Evolutionary conservation across 2,113 vertebrate genomes (phyloP).

Genomic region (Calyptommatus sinebrachiatus): DNA sequence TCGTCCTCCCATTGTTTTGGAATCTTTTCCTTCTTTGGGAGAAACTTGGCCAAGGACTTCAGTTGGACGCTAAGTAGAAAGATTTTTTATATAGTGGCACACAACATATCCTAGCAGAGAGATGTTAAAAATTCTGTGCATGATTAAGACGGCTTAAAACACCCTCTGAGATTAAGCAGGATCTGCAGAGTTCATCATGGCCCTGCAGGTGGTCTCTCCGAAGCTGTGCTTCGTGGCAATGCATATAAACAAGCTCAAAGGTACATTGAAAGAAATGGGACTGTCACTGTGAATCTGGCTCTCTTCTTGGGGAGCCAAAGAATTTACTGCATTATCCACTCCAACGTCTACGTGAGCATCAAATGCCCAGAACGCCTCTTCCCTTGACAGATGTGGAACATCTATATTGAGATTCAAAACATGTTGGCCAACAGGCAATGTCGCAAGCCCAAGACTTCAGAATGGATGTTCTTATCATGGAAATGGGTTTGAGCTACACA

Average conservation of each 20-base stretch:
- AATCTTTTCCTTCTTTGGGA: background rate
- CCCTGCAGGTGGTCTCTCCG: constrained; percentile 18
- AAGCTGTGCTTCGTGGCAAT: constrained; percentile 26
- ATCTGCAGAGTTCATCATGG: constrained; percentile 35
- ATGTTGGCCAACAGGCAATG: background rate
- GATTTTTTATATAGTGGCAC: constrained; percentile 9
- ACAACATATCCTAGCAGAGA: background rate
- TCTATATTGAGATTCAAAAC: background rate
- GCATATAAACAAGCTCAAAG: constrained; percentile 30
- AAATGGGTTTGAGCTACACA: background rate
- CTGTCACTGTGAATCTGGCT: constrained; percentile 13
- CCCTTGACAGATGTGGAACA: background rate
- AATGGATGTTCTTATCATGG: background rate
- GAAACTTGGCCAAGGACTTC: constrained; percentile 1
- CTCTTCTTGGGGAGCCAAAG: background rate
- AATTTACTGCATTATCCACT: background rate
- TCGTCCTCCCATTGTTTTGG: background rate
- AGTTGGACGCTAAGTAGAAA: background rate
- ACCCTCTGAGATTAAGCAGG: constrained; percentile 32
- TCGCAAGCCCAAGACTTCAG: background rate
- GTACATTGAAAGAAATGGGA: constrained; percentile 12
- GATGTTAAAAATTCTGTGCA: constrained; percentile 15
- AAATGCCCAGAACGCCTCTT: background rate
- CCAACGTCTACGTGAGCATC: background rate
- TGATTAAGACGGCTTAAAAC: constrained; percentile 26